Evolutionary conservation across 2,888 invertebrate genomes (phyloP), one percentile per base, ranked within the genome.

Genomic region (Baronia brevicornis): DNA sequence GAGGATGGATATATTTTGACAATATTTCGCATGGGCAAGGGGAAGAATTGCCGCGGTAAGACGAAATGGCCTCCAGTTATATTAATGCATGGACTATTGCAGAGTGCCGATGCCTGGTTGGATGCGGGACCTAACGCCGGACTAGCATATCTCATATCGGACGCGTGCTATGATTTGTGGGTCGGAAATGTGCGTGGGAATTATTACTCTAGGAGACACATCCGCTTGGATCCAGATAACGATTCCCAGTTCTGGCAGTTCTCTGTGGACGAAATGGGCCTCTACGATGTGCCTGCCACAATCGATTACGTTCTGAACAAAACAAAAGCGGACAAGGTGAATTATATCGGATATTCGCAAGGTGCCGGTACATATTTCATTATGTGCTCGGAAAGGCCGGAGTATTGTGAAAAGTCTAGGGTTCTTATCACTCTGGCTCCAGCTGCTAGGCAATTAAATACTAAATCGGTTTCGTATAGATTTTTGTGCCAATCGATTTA

Each of bases 251-350:
- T 64, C 46, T 88, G 88, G 88, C 46, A 80, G 13, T 88, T 73
- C 51, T 87, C 89, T 18, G 89, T 87, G 71, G 90, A 93, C 54
- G 90, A 94, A 60, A 89, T 91, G 58, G 93, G 91, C 0, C 51
- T 72, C 18, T 87, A 86, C 47, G 94, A 95, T 61, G 34, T 93
- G 2, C 91, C 93, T 4, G 88, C 91, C 0, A 87, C 86, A 57
- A 85, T 75, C 1, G 70, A 78, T 41, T 67, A 68, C 28, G 50
- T 77, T 5, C 40, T 70, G 1, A 28, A 44, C 1, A 33, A 36
- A 1, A 90, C 90, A 0, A 77, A 80, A 2, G 69, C 82, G 15
- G 44, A 80, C 1, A 70, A 87, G 36, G 41, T 93, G 0, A 86
- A 86, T 47, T 91, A 90, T 56, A 63, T 90, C 2, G 93, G 92